Evolutionary conservation across 2,888 invertebrate genomes (phyloP).

Genomic region (Mythimna lalbum): DNA sequence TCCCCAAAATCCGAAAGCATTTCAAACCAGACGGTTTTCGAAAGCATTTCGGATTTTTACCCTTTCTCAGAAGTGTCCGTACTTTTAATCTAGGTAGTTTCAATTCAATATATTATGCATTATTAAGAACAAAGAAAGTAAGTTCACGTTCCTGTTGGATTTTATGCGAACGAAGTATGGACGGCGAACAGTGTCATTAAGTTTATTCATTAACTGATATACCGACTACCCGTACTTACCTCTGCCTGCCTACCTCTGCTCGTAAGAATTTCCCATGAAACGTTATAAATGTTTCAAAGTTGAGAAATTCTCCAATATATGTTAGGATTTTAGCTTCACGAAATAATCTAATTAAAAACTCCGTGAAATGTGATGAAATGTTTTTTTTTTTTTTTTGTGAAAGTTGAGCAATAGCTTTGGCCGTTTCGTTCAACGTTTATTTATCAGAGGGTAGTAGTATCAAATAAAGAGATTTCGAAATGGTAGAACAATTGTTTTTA

Average conservation of each 20-base stretch:
- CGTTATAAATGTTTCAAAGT: constrained; percentile 67
- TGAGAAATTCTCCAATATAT: constrained; percentile 70
- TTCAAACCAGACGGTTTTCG: no score
- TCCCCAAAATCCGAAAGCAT: no score
- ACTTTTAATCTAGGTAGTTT: no score
- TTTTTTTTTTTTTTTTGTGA: constrained; percentile 56
- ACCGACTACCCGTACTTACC: constrained; percentile 25
- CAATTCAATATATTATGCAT: no score
- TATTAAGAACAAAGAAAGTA: no score
- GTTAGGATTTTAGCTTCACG: constrained; percentile 68
- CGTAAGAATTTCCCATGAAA: constrained; percentile 51
- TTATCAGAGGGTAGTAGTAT: constrained; percentile 36
- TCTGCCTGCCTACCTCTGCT: constrained; percentile 26
- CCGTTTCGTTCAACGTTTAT: constrained; percentile 46
- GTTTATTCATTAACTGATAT: constrained; percentile 56
- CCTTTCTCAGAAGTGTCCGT: no score
- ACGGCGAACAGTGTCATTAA: constrained; percentile 1
- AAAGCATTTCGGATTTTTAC: no score
- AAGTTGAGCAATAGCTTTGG: constrained; percentile 47
- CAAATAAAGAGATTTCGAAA: constrained; percentile 48
- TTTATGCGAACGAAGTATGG: no score
- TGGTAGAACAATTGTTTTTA: constrained; percentile 58
- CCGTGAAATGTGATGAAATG: constrained; percentile 68
- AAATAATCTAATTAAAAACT: constrained; percentile 75
- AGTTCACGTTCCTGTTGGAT: no score